These are phyloP conservation scores for Ochropleura plecta DNA, from an alignment of 2,888 invertebrate genomes.

Conservation along the genomic window DNA sequence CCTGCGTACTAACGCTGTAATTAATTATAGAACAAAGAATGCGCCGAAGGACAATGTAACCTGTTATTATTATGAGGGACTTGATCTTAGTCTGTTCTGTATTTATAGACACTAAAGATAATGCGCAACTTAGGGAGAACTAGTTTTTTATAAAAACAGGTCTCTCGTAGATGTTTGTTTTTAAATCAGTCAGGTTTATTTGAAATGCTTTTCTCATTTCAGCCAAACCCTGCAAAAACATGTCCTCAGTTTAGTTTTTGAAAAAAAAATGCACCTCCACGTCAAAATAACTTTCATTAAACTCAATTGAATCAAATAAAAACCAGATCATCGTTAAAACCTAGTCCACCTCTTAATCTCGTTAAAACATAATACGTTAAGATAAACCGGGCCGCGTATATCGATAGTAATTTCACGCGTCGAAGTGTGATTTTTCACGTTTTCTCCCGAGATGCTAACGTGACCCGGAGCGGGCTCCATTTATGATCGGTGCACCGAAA, in stretches of 20 bases:
- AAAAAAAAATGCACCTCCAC: neutral
- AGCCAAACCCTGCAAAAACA: neutral
- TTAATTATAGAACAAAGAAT: conserved; percentile 49
- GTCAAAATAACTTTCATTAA: conserved; percentile 1
- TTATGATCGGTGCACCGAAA: conserved; percentile 90
- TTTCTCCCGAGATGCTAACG: conserved; percentile 88
- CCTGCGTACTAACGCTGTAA: conserved; percentile 31
- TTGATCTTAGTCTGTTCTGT: conserved; percentile 8
- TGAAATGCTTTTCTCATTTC: neutral
- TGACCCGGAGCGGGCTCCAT: conserved; percentile 89
- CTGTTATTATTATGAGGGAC: conserved; percentile 11
- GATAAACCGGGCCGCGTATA: conserved; percentile 65
- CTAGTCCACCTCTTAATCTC: conserved; percentile 54
- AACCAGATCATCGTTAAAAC: conserved; percentile 32
- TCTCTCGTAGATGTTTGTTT: neutral
- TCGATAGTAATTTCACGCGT: conserved; percentile 84
- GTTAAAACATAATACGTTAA: conserved; percentile 60
- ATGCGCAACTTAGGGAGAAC: neutral
- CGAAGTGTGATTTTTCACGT: conserved; percentile 90
- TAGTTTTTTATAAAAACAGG: neutral
- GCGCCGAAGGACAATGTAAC: conserved; percentile 21
- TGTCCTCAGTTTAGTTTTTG: neutral
- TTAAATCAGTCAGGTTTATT: neutral
- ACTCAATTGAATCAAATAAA: conserved; percentile 24
- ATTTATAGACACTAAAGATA: conserved; percentile 8